A percentile compares a stretch with the other conserved stretches of the same genome.
These are phyloP conservation scores for Bactericera cockerelli DNA, from an alignment of 1,140 invertebrate species.

Conservation along the genomic window DNA sequence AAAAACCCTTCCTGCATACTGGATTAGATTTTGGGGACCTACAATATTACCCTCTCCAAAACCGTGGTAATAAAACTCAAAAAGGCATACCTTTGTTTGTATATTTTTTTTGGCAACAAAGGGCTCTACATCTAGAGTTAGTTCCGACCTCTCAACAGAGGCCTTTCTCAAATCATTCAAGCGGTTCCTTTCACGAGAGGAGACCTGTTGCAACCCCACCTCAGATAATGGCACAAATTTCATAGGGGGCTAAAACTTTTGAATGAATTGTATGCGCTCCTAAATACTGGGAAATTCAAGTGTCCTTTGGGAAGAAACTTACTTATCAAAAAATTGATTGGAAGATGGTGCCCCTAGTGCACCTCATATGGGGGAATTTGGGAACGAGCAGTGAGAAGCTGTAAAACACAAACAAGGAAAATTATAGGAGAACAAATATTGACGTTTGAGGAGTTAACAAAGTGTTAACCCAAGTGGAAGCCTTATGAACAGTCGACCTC, in stretches of 20 bases:
- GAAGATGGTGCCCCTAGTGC: conserved; percentile 23
- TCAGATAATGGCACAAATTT: conserved; percentile 30
- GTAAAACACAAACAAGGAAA: conserved; percentile 25
- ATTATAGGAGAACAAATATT: conserved; percentile 21
- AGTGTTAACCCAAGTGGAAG: conserved; percentile 16
- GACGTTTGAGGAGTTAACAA: conserved; percentile 15
- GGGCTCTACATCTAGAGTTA: conserved; percentile 25
- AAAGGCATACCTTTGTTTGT: conserved; percentile 26
- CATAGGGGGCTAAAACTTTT: conserved; percentile 22
- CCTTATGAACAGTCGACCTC: conserved; percentile 16
- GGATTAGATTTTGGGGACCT: conserved; percentile 24
- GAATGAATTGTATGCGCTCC: conserved; percentile 11
- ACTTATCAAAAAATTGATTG: conserved; percentile 8
- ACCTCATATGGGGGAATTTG: conserved; percentile 28
- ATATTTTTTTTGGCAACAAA: conserved; percentile 24
- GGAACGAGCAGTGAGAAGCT: conserved; percentile 26
- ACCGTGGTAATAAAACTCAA: conserved; percentile 12
- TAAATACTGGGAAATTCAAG: not conserved
- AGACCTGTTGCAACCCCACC: conserved; percentile 21
- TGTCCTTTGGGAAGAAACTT: not conserved
- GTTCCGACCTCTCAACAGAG: conserved; percentile 22
- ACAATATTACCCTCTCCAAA: conserved; percentile 13
- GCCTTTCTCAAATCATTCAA: conserved; percentile 23
- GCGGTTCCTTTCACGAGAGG: conserved; percentile 22
- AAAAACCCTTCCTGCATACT: conserved; percentile 14